phyloP scores from a whole-genome alignment of 1,140 invertebrate genomes.

The Leptonema lineaticorne region DNA sequence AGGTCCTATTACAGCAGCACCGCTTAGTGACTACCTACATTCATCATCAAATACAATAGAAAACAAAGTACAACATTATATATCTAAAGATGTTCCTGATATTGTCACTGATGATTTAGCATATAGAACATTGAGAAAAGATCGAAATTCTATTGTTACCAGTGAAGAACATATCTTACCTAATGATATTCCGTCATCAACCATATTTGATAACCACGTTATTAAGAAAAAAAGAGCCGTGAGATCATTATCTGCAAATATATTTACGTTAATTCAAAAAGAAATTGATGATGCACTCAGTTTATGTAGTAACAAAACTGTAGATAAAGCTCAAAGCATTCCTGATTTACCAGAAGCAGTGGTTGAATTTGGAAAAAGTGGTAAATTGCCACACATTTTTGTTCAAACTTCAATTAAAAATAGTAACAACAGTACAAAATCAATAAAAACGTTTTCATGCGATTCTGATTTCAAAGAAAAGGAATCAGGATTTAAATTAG shows the following conservation, averaged over 20 bases:
- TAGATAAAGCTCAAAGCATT: conserved; percentile 56
- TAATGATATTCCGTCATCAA: conserved; percentile 44
- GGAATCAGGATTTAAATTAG: neutral
- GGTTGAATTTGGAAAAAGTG: conserved; percentile 44
- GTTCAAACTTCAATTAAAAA: neutral
- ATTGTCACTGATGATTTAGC: conserved; percentile 85
- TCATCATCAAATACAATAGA: conserved; percentile 63
- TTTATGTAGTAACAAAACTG: conserved; percentile 44
- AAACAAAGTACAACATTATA: conserved; percentile 62
- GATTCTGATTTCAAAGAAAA: neutral
- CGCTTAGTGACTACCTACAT: conserved; percentile 82
- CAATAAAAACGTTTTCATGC: neutral
- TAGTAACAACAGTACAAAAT: neutral
- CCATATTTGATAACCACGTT: conserved; percentile 45
- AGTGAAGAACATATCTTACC: conserved; percentile 49
- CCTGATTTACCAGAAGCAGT: conserved; percentile 45
- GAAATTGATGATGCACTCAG: conserved; percentile 56
- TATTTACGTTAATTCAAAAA: conserved; percentile 69
- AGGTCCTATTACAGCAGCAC: conserved; percentile 72
- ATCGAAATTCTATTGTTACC: conserved; percentile 56
- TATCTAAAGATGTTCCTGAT: conserved; percentile 72
- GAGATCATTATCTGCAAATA: conserved; percentile 77
- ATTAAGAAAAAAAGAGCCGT: conserved; percentile 74
- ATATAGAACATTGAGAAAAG: conserved; percentile 79
- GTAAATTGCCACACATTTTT: conserved; percentile 47